Conservation (phyloP, 2,797 vertebrate species). For the Sebastiscus albofasciatus region DNA sequence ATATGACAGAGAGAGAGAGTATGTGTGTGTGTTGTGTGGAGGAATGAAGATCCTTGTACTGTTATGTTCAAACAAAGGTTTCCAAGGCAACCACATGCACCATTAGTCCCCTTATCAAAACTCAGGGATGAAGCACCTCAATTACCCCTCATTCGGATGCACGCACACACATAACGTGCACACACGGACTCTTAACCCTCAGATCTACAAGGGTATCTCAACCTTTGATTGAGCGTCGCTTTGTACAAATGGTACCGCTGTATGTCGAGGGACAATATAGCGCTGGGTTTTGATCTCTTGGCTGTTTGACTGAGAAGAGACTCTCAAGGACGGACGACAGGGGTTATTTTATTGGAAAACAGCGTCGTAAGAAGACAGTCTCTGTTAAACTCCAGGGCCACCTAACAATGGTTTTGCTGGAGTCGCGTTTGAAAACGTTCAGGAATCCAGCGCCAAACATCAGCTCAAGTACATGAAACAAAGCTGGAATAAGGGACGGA, state of each 20-base stretch:
- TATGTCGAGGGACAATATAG: slow-evolving; percentile 15
- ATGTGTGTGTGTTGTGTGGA: slow-evolving; percentile 37
- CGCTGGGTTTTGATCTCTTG: slow-evolving; percentile 39
- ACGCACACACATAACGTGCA: not conserved
- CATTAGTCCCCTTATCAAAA: slow-evolving; percentile 76
- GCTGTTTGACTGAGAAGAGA: slow-evolving; percentile 36
- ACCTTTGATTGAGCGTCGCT: slow-evolving; percentile 59
- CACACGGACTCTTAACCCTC: slow-evolving; percentile 27
- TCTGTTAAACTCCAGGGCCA: not conserved
- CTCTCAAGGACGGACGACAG: slow-evolving; percentile 25
- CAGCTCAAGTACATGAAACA: not conserved
- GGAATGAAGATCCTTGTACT: slow-evolving; percentile 71
- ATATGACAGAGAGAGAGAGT: slow-evolving; percentile 41
- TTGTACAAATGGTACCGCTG: slow-evolving; percentile 22
- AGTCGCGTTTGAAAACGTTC: slow-evolving; percentile 1
- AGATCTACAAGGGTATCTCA: slow-evolving; percentile 47
- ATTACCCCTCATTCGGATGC: slow-evolving; percentile 60
- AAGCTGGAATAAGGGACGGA: not conserved
- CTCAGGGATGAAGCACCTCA: slow-evolving; percentile 63
- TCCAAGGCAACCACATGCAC: slow-evolving; percentile 77
- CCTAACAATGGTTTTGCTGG: not conserved
- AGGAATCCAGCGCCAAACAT: not conserved
- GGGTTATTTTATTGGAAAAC: slow-evolving; percentile 32
- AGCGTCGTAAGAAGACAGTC: not conserved
- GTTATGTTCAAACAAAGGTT: slow-evolving; percentile 77